Evolutionary conservation across 2,797 vertebrate species (phyloP).

Genomic region (Sebastes cheni): DNA sequence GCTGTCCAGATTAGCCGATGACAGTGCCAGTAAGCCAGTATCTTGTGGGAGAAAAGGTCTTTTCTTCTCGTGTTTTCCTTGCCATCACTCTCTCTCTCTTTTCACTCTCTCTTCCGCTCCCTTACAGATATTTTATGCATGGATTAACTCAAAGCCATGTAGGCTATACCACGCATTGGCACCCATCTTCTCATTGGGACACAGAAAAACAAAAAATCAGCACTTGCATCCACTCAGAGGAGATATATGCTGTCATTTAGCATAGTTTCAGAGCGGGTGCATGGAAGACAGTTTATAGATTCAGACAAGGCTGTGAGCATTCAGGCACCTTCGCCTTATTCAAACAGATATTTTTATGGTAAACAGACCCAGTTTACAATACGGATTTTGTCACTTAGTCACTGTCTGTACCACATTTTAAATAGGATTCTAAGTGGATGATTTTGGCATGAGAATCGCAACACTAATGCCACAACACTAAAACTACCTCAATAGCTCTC

Average conservation of each 20-base stretch:
- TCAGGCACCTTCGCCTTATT: slow-evolving; percentile 50
- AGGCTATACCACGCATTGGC: slow-evolving; percentile 55
- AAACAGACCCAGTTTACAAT: slow-evolving; percentile 46
- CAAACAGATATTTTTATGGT: slow-evolving; percentile 47
- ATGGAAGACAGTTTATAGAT: slow-evolving; percentile 42
- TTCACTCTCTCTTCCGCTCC: slow-evolving; percentile 11
- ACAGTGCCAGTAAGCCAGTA: slow-evolving; percentile 33
- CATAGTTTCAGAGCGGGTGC: slow-evolving; percentile 31
- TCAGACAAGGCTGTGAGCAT: slow-evolving; percentile 38
- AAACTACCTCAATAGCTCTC: slow-evolving; percentile 45
- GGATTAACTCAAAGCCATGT: slow-evolving; percentile 65
- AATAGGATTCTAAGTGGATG: slow-evolving; percentile 63
- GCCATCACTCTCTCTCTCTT: slow-evolving; percentile 8
- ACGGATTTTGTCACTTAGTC: slow-evolving; percentile 43
- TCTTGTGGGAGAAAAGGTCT: slow-evolving; percentile 41
- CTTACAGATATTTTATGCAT: slow-evolving; percentile 65
- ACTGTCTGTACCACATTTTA: slow-evolving; percentile 57
- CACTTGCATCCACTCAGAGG: slow-evolving; percentile 44
- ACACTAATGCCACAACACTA: slow-evolving; percentile 61
- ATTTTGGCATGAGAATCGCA: slow-evolving; percentile 61
- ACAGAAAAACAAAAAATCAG: slow-evolving; percentile 22
- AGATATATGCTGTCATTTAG: slow-evolving; percentile 48
- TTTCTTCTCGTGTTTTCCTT: slow-evolving; percentile 32
- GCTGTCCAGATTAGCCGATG: slow-evolving; percentile 57
- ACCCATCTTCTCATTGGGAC: slow-evolving; percentile 46